Base-by-base conservation (phyloP, 2,888 invertebrate genomes). In the Lasioglossum oenotherae region DNA sequence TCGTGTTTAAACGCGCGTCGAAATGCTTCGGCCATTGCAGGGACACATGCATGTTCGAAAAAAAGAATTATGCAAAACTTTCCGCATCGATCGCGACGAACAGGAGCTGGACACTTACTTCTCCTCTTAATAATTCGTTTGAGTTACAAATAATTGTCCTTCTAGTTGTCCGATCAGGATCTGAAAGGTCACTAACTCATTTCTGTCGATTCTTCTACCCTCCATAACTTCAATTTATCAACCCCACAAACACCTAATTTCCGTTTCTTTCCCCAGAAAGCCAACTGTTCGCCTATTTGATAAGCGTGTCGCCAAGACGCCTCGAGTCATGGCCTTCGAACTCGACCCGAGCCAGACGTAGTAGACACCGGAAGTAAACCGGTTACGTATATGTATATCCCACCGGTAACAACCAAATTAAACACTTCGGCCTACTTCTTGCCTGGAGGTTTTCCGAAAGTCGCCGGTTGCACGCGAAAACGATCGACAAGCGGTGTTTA, bases 401-500 rank as follows among this genome's bases (percentile, higher is more conserved):
- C 27, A 27, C 27, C 27, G 27, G 27, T 27, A 27, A 27, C 27
- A 60, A 27, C 60, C 5, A 31, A 60, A 60, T 60, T 14, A 60
- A 60, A 60, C 60, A 27, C 14, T 60, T n/a, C 27, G 60, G 60
- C 60, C 60, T 60, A 60, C 60, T 60, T 60, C 60, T 27, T 60
- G 27, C 27, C 27, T 0, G 4, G 60, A 4, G 57, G 27, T 31
- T 67, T 2, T 12, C 31, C 31, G 64, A 64, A 64, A 31, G 31
- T 31, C 64, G 31, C 27, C 64, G 35, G 31, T 31, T 67, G 64
- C 16, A 35, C 16, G 31, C 19, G 67, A 31, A 19, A 67, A 67
- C 67, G 67, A 67, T 67, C 67, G 67, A 67, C 67, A 67, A 67
- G 67, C 67, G 38, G 27, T 46, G 67, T 67, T 67, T 67, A 27